Evolutionary conservation across 2,113 vertebrate genomes (phyloP).

Genomic region (Ceyx margarethae): DNA sequence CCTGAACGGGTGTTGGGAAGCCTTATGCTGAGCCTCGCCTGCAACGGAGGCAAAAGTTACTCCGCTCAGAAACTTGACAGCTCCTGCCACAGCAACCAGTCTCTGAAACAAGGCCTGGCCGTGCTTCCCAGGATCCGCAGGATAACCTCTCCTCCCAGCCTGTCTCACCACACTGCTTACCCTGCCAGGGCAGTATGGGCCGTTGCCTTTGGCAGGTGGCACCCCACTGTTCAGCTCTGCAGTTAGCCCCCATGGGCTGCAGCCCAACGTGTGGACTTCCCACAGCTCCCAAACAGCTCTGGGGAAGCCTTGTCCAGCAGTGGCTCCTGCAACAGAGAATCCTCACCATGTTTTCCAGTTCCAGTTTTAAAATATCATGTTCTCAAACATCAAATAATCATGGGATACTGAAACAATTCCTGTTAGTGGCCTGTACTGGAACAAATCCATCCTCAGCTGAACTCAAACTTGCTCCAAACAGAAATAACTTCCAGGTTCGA

Average conservation of each 20-base stretch:
- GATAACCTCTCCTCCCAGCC: accelerated
- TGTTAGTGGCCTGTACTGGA: not conserved
- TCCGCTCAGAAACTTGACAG: not conserved
- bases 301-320: not conserved
- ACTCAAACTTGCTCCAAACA: not conserved
- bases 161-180: accelerated
- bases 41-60: not conserved
- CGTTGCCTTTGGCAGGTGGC: accelerated
- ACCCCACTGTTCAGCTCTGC: not conserved
- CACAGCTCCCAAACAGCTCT: not conserved
- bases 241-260: accelerated
- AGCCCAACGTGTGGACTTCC: accelerated
- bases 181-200: too few relatives aligned
- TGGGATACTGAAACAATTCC: not conserved
- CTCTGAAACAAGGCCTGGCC: accelerated
- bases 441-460: not conserved
- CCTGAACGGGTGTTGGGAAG: not conserved
- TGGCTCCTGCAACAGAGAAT: too few relatives aligned
- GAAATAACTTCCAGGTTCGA: accelerated
- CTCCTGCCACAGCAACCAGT: not conserved
- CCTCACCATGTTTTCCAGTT: accelerated
- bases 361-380: accelerated
- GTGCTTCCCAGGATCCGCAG: not conserved
- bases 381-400: not conserved
- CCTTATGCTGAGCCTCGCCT: not conserved